Conservation (phyloP, 1,140 invertebrate genomes). For the Brachionus rubens region DNA sequence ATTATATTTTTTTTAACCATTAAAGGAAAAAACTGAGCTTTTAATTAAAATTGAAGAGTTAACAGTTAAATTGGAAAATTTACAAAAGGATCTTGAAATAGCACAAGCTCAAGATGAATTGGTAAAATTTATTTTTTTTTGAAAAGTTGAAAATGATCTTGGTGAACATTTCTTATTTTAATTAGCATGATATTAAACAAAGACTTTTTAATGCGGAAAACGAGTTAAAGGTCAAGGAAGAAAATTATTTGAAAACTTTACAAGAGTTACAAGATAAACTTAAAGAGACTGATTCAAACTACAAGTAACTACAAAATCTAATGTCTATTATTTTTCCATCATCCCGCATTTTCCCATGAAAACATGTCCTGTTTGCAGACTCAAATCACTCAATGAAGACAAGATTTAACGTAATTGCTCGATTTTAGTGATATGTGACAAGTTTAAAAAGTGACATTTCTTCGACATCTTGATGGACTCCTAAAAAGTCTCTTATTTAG, state of each 20-base stretch:
- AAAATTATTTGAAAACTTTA: not conserved
- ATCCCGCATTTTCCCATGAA: too few relatives aligned
- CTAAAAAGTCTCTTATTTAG: too few relatives aligned
- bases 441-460: too few relatives aligned
- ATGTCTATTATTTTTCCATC: too few relatives aligned
- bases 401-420: too few relatives aligned
- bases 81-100: slow-evolving; percentile 15
- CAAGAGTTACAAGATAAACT: not conserved
- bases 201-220: not conserved
- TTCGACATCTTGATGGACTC: too few relatives aligned
- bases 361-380: too few relatives aligned
- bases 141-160: not conserved
- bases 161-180: not conserved
- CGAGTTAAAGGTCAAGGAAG: slow-evolving; percentile 12
- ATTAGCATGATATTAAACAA: slow-evolving; percentile 20
- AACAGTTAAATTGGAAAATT: not conserved
- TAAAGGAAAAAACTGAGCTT: not conserved
- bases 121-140: slow-evolving; percentile 17
- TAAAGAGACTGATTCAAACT: not conserved
- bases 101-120: slow-evolving; percentile 32
- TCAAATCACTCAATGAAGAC: too few relatives aligned
- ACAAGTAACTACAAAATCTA: slow-evolving; percentile 13
- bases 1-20: not conserved
- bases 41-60: not conserved
- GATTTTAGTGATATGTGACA: too few relatives aligned